phyloP scores from a whole-genome alignment of 2,888 invertebrate genomes.

The Drosophila hawaiiensis region DNA sequence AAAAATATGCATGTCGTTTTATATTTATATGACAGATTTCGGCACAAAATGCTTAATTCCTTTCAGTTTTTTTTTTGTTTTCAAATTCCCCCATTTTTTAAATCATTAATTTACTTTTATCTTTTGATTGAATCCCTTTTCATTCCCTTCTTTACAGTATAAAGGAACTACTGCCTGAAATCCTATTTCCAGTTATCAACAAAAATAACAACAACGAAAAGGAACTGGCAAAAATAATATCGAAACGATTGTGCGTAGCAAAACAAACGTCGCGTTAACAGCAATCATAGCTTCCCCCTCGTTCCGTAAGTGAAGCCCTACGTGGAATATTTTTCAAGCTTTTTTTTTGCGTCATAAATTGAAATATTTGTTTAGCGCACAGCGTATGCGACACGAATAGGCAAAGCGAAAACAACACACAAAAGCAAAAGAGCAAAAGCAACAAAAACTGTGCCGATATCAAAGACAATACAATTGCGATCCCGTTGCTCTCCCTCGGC shows the following conservation, averaged over 20 bases:
- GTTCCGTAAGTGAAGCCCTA: conserved; percentile 13
- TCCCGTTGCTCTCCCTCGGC: conserved; percentile 31
- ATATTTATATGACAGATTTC: conserved; percentile 3
- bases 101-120: neutral
- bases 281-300: conserved; percentile 21
- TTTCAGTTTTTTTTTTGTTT: neutral
- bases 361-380: conserved; percentile 47
- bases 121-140: neutral
- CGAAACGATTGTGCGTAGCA: conserved; percentile 57
- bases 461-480: conserved; percentile 64
- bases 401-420: conserved; percentile 20
- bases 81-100: neutral
- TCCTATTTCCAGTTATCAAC: conserved; percentile 13
- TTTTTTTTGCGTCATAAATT: conserved; percentile 73
- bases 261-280: conserved; percentile 63
- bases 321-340: conserved; percentile 67
- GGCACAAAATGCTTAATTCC: neutral
- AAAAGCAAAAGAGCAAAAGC: conserved; percentile 18
- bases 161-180: conserved; percentile 9
- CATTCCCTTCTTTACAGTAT: conserved; percentile 32
- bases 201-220: conserved; percentile 11
- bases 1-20: neutral
- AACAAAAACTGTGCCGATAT: conserved; percentile 56
- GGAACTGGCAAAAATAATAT: conserved; percentile 11
- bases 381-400: conserved; percentile 22